Evolutionary conservation across 1,140 invertebrate genomes (phyloP), one percentile per base, ranked within the genome.

Genomic region (Drosophila serrata): DNA sequence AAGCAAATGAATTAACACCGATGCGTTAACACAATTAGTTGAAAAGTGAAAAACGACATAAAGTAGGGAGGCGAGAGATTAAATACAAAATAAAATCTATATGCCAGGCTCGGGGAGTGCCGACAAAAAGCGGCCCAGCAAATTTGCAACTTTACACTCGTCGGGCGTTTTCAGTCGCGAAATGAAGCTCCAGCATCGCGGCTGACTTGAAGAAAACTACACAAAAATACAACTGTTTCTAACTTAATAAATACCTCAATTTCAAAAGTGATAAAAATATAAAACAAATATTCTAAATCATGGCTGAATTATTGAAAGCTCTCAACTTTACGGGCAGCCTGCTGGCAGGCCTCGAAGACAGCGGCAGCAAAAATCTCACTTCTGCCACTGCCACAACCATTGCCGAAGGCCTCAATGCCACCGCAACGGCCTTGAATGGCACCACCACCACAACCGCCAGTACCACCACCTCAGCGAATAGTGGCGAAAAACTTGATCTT

Each of bases 1-100:
- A 78, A 49, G 57, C 74, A 75, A 81, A 88, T 91, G 78, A 90
- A 91, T 91, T 91, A 91, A 82, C 88, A 88, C 81, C 67, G 72
- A 56, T 49, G 69, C 79, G 88, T 80, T 91, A 91, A 91, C 82
- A 77, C 84, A 88, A 85, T 88, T 91, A 90, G 85, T 81, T 81
- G 40, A 85, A 90, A 85, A 90, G 85, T 90, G 84, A 84, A 88
- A 82, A 84, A 69, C 68, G 43, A 61, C 70, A 76, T 59, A 72
- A 68, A 79, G 49, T 76, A 79, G 77, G 48, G 64, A 60, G 63
- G 60, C 70, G 69, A 63, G 45, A 60, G 58, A 86, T 78, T 43
- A 48, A 68, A 72, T 57, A 61, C 64, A 63, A 75, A 65, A 69
- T 49, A 68, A 74, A 80, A 75, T 65, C 76, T 59, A 78, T 73